Evolutionary conservation across 2,888 invertebrate species (phyloP).

Genomic region (Drosophila peninsularis): DNA sequence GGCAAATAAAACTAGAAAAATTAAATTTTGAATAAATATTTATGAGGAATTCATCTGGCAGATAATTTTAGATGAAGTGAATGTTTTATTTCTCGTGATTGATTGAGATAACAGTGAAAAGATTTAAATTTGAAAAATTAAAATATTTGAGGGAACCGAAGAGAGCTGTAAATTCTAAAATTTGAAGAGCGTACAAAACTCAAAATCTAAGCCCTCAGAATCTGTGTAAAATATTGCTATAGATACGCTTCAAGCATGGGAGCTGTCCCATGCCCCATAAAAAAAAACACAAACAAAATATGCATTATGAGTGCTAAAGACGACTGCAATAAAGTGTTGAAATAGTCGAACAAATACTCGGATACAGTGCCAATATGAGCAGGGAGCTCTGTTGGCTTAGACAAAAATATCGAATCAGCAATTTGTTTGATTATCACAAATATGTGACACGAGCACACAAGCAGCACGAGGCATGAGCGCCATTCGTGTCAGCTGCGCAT

Average conservation of each 20-base stretch:
- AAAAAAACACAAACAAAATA: not conserved
- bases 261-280: not conserved
- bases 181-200: too few species aligned
- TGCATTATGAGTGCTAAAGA: not conserved
- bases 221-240: not conserved
- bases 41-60: not conserved
- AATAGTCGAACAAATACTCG: not conserved
- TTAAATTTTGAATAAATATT: not conserved
- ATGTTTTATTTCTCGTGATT: too few species aligned
- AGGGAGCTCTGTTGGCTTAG: not conserved
- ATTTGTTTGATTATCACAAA: slow-evolving; percentile 11
- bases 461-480: not conserved
- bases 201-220: too few species aligned
- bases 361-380: not conserved
- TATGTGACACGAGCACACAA: slow-evolving; percentile 1
- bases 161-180: too few species aligned
- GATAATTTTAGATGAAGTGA: not conserved
- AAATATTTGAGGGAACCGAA: too few species aligned
- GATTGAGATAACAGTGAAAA: too few species aligned
- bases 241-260: not conserved
- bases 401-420: slow-evolving; percentile 15
- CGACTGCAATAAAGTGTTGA: not conserved
- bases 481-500: slow-evolving; percentile 14
- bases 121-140: not conserved
- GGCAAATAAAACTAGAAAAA: not conserved